These are phyloP conservation scores for Sinella curviseta DNA, from an alignment of 1,140 invertebrate genomes.

Conservation along the genomic window DNA sequence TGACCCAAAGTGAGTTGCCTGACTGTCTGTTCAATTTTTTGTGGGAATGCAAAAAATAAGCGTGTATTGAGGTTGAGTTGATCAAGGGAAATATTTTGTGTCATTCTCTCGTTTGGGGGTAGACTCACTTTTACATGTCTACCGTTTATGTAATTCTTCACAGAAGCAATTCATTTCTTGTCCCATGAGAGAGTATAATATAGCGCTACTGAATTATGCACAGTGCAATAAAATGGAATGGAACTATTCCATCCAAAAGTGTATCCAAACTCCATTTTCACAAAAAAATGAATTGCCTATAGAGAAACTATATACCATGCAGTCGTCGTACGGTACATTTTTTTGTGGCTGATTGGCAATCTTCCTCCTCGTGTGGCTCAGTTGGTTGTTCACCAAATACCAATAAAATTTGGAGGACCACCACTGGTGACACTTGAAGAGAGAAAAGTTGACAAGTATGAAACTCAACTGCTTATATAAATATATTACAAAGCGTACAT, in stretches of 20 bases:
- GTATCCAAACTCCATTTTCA: too few species aligned
- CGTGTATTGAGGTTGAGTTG: background rate
- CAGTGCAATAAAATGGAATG: background rate
- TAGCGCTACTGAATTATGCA: background rate
- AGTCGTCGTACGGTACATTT: too few species aligned
- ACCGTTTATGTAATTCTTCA: background rate
- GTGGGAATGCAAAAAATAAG: background rate
- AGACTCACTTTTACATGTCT: background rate
- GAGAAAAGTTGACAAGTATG: slow-evolving; percentile 4
- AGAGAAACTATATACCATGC: too few species aligned
- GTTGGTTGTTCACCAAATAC: background rate
- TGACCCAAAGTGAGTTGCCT: background rate
- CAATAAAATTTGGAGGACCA: background rate
- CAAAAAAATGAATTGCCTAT: too few species aligned
- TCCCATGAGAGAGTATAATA: background rate
- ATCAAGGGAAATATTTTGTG: background rate
- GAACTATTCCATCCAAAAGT: background rate
- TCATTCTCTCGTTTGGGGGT: background rate
- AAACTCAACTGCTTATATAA: background rate
- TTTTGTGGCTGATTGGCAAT: slow-evolving; percentile 16
- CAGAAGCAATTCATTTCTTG: background rate
- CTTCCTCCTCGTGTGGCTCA: background rate
- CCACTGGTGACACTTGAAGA: slow-evolving; percentile 14
- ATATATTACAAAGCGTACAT: background rate
- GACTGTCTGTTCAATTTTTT: background rate